Conservation (phyloP, 2,113 vertebrate species). For the Lathamus discolor region DNA sequence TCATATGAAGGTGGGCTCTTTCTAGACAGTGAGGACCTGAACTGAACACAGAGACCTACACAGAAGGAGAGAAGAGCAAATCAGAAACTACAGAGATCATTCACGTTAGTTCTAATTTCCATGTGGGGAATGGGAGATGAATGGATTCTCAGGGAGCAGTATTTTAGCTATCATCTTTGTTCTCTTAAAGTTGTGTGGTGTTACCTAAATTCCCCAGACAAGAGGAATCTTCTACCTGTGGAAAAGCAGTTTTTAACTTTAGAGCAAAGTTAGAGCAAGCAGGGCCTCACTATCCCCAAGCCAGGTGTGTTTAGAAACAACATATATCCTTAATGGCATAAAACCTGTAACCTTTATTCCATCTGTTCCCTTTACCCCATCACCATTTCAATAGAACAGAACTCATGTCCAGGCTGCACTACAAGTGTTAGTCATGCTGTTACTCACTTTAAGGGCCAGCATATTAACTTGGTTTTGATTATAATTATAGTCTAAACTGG, state of each 20-base stretch:
- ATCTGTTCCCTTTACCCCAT: background rate
- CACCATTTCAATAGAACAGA: background rate
- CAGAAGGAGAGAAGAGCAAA: background rate
- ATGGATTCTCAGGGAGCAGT: background rate
- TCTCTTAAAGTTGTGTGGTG: background rate
- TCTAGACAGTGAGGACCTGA: background rate
- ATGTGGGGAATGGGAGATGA: background rate
- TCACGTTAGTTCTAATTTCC: conserved; percentile 27
- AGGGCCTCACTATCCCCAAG: background rate
- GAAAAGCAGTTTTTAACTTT: background rate
- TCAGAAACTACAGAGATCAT: background rate
- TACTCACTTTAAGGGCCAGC: background rate
- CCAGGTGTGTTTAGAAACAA: background rate
- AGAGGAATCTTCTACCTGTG: background rate
- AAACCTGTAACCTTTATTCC: background rate
- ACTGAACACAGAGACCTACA: background rate
- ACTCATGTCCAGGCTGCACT: background rate
- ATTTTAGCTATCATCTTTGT: background rate
- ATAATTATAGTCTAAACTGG: background rate
- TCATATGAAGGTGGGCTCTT: background rate
- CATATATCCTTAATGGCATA: background rate
- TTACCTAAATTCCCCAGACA: background rate
- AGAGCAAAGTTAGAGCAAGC: background rate
- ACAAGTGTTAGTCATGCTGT: background rate
- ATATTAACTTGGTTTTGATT: background rate